phyloP scores from a whole-genome alignment of 2,113 vertebrate genomes.

The Chionodraco myersi region DNA sequence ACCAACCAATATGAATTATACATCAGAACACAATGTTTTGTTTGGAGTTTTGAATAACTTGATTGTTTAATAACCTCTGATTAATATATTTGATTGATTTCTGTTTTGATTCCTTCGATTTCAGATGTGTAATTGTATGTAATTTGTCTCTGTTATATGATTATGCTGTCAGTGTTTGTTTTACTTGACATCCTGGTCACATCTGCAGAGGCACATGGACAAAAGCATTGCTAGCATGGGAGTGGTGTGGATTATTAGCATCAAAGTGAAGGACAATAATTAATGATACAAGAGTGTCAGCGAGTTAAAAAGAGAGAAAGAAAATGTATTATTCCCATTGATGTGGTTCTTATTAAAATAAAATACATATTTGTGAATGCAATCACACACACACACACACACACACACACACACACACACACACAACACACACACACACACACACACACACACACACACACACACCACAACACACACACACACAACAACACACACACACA shows the following conservation, averaged over 20 bases:
- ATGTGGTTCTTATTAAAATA: slow-evolving; percentile 21
- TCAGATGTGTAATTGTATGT: too few relatives aligned
- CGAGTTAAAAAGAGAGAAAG: slow-evolving; percentile 27
- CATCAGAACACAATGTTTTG: too few relatives aligned
- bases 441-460: neutral
- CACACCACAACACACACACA: too few relatives aligned
- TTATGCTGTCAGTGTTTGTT: too few relatives aligned
- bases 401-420: neutral
- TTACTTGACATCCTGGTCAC: slow-evolving; percentile 87
- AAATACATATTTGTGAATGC: neutral
- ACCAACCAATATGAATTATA: too few relatives aligned
- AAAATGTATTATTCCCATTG: slow-evolving; percentile 22
- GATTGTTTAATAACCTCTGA: too few relatives aligned
- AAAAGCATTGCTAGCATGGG: neutral
- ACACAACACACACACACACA: neutral
- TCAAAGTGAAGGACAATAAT: slow-evolving; percentile 33
- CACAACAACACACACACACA: too few relatives aligned
- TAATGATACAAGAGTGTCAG: slow-evolving; percentile 20
- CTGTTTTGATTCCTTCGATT: too few relatives aligned
- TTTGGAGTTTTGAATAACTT: too few relatives aligned
- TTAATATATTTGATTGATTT: too few relatives aligned
- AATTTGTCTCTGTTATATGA: too few relatives aligned
- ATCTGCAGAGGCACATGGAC: slow-evolving; percentile 81
- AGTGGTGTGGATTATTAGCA: slow-evolving; percentile 9
- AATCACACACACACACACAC: neutral